Percentiles rank a stretch among this genome's conserved stretches.
Conservation (phyloP, 30 jellyfish, hydroid and myxozoan species). For the Turritopsis dohrnii region DNA sequence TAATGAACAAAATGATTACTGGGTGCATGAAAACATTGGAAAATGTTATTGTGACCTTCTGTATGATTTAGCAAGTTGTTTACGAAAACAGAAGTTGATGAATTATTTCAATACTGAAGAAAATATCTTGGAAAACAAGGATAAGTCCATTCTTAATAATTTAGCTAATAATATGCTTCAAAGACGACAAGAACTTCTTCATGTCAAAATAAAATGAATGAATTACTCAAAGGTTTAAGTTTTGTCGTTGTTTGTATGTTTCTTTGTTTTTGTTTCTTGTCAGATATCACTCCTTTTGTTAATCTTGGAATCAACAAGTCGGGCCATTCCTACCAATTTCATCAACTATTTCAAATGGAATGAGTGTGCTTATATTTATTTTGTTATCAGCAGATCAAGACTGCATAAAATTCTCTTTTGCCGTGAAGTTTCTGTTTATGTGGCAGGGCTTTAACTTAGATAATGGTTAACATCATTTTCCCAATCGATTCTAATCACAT, state of each 20-base stretch:
- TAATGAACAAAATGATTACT: background rate
- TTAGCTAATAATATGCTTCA: background rate
- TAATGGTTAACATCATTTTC: too few relatives aligned
- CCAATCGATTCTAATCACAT: too few relatives aligned
- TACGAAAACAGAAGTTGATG: background rate
- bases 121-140: background rate
- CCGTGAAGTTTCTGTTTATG: too few relatives aligned
- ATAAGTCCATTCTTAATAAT: background rate
- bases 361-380: too few relatives aligned
- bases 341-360: too few relatives aligned
- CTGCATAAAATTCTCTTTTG: too few relatives aligned
- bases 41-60: background rate
- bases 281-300: too few relatives aligned
- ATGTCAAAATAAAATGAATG: background rate
- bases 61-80: background rate
- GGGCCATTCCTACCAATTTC: too few relatives aligned
- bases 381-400: too few relatives aligned
- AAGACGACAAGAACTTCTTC: background rate
- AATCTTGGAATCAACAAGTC: too few relatives aligned
- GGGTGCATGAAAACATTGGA: background rate
- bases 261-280: too few relatives aligned
- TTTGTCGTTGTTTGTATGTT: background rate
- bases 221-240: background rate
- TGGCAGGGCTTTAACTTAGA: too few relatives aligned
- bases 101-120: background rate